Evolutionary conservation across 2,113 vertebrate species (phyloP), one percentile per base, ranked within the genome.

Genomic region (Triplophysa siluroides): DNA sequence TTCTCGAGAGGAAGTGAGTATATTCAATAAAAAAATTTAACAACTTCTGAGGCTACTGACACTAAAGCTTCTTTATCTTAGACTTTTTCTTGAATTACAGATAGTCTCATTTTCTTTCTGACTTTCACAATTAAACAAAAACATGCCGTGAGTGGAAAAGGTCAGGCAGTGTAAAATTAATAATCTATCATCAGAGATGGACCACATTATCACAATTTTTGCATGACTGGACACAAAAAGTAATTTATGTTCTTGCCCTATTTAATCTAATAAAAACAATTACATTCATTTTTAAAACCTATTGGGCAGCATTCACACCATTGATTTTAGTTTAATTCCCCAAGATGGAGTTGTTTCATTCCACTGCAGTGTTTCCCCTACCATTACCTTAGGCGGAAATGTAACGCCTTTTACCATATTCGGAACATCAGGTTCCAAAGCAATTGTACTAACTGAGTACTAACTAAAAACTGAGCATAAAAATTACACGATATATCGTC

Each of bases 111-210:
- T n/a, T n/a, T n/a, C n/a, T n/a, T n/a, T 16, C 33, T 3, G 8
- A 54, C 6, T 43, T 19, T 43, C 21, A 54, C 50, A 54, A 16
- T 5, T 1, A 54, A 1, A 16, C 2, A 54, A 3, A 18, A 43
- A 33, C 69, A 50, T 61, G 14, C 70, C 23, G 21, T 50, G 23
- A 68, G 23, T 24, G 29, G 19, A 61, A 54, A 67, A 70, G 45
- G 52, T 62, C 47, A 68, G 54, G 52, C 65, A 24, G 29, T 33
- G 21, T 12, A 38, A 26, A 13, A 82, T 71, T 29, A 38, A 41
- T 71, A 82, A 82, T 82, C 80, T 19, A 63, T 72, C 62, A 8
- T 43, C 21, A 67, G 29, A n/a, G 60, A 80, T 58, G 45, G 61
- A 43, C 72, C n/a, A n/a, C 38, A 45, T 21, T n/a, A n/a, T 11